These are phyloP conservation scores for Lochmaea capreae DNA, from an alignment of 2,888 invertebrate genomes.

Conservation along the genomic window DNA sequence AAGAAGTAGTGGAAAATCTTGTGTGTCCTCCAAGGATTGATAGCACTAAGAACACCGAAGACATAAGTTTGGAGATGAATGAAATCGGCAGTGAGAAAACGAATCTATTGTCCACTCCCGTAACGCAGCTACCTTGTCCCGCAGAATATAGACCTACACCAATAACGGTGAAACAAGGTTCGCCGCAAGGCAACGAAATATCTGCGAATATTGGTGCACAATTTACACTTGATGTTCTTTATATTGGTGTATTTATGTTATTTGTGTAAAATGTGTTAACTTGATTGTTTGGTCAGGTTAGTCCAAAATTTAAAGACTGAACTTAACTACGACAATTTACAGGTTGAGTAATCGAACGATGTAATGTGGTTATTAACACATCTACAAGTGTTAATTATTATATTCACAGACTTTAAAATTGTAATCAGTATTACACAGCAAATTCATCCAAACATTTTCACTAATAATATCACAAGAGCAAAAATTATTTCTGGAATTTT, in stretches of 20 bases:
- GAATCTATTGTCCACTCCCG: constrained; percentile 49
- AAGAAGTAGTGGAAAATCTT: constrained; percentile 34
- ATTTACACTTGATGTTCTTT: constrained; percentile 11
- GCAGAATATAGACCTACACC: constrained; percentile 60
- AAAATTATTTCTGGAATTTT: too few relatives aligned
- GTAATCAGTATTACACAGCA: neutral
- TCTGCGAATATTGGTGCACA: constrained; percentile 14
- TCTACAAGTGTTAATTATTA: neutral
- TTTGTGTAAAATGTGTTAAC: constrained; percentile 22
- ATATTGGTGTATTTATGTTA: constrained; percentile 15
- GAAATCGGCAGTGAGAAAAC: constrained; percentile 8
- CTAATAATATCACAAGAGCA: too few relatives aligned
- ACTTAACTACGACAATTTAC: neutral
- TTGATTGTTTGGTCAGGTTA: constrained; percentile 17
- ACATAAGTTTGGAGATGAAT: neutral
- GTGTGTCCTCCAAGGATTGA: constrained; percentile 37
- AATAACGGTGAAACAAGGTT: constrained; percentile 54
- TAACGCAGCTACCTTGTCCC: constrained; percentile 62
- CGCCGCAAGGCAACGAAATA: constrained; percentile 8
- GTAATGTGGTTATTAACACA: neutral
- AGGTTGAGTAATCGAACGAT: neutral
- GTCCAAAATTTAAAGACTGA: constrained; percentile 33
- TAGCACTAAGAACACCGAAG: constrained; percentile 8
- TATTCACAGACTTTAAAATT: neutral
- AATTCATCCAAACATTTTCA: too few relatives aligned